phyloP scores from a whole-genome alignment of 2,888 invertebrate species.

The Drosophila parthenogenetica region DNA sequence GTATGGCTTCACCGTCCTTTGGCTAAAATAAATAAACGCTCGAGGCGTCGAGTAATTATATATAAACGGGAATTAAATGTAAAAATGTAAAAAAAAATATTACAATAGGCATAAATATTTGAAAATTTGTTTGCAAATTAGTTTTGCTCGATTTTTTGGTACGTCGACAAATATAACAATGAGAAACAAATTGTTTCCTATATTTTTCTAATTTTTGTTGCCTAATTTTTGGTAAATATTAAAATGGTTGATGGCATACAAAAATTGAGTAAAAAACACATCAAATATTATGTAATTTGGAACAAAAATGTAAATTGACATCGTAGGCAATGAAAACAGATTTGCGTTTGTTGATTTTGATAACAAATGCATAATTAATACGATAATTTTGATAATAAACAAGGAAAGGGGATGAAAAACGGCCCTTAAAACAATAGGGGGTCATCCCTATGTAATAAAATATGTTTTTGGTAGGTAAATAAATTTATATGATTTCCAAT shows the following conservation, averaged over 20 bases:
- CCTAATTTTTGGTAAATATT: slow-evolving; percentile 32
- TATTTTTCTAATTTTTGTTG: slow-evolving; percentile 4
- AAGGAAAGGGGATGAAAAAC: not conserved
- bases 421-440: not conserved
- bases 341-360: slow-evolving; percentile 23
- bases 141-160: slow-evolving; percentile 28
- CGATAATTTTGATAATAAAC: slow-evolving; percentile 20
- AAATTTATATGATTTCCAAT: slow-evolving; percentile 1
- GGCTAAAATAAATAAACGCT: slow-evolving; percentile 9
- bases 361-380: slow-evolving; percentile 24
- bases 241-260: slow-evolving; percentile 32
- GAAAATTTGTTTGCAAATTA: slow-evolving; percentile 24
- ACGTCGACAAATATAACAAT: slow-evolving; percentile 30
- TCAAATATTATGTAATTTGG: slow-evolving; percentile 32
- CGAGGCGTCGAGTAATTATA: slow-evolving; percentile 41
- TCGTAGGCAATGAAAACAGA: slow-evolving; percentile 18
- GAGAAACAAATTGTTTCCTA: slow-evolving; percentile 1
- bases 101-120: slow-evolving; percentile 45
- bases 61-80: slow-evolving; percentile 15
- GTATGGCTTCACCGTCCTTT: slow-evolving; percentile 1
- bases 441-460: slow-evolving; percentile 1
- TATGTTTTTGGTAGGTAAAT: not conserved
- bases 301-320: slow-evolving; percentile 33
- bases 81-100: slow-evolving; percentile 18
- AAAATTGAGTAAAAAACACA: slow-evolving; percentile 48